Percentiles rank a stretch among this genome's conserved stretches.
Conservation (phyloP, 2,888 invertebrate genomes). For the Parnassius mnemosyne region DNA sequence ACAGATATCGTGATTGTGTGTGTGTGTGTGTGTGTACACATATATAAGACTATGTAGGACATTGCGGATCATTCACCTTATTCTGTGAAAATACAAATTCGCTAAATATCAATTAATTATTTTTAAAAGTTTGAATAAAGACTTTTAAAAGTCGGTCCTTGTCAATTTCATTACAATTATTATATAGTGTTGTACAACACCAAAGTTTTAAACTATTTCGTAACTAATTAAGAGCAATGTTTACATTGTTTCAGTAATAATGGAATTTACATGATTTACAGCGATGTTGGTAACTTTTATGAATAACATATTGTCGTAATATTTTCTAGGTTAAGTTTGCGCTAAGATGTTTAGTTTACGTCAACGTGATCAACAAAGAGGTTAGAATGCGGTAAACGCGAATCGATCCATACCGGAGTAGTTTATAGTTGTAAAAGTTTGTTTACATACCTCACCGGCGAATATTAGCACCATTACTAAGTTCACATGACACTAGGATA, state of each 20-base stretch:
- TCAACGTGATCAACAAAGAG: conserved; percentile 9
- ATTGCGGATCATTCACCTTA: conserved; percentile 7
- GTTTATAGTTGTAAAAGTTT: conserved; percentile 14
- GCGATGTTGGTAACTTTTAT: neutral
- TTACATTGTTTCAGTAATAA: neutral
- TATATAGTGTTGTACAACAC: too few species aligned
- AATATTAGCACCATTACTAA: conserved; percentile 15
- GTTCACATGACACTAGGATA: conserved; percentile 28
- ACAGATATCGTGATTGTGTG: too few species aligned
- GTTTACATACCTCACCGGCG: conserved; percentile 15
- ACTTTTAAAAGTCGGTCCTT: too few species aligned
- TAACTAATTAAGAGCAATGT: neutral
- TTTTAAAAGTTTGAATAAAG: too few species aligned
- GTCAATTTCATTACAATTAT: too few species aligned
- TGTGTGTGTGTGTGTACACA: too few species aligned
- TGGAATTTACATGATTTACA: neutral
- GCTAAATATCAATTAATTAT: too few species aligned
- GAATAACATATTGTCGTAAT: neutral
- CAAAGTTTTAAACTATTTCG: neutral
- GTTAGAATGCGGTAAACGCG: conserved; percentile 23
- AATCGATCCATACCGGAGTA: conserved; percentile 25
- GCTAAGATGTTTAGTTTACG: conserved; percentile 14
- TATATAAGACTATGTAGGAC: neutral
- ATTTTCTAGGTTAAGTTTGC: neutral
- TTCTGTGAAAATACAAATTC: conserved; percentile 7